These are phyloP conservation scores for Manis javanica DNA, from an alignment of 2,797 vertebrate species.

Conservation along the genomic window DNA sequence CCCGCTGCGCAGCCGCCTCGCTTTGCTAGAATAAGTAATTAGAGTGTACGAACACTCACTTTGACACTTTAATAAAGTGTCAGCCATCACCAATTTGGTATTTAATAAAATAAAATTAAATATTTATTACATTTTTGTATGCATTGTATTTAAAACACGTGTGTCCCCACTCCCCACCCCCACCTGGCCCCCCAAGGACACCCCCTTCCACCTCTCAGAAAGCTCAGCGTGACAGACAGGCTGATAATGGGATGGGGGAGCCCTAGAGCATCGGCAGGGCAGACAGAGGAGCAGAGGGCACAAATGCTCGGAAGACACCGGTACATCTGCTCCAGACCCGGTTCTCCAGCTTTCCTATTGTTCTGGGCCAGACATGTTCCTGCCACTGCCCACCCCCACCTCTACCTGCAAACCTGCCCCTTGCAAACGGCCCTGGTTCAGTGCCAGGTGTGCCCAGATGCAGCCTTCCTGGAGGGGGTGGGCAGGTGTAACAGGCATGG, in stretches of 20 bases:
- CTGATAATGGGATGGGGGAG: conserved; percentile 18
- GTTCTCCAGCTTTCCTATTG: background rate
- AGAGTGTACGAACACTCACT: conserved; percentile 89
- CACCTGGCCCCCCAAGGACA: background rate
- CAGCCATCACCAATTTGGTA: conserved; percentile 88
- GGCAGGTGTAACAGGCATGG: background rate
- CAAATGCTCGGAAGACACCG: too few species aligned
- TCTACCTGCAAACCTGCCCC: too few species aligned
- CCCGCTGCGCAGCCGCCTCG: conserved; percentile 85
- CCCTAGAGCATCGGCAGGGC: too few species aligned
- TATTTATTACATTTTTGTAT: conserved; percentile 86
- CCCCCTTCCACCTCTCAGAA: background rate
- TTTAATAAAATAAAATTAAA: conserved; percentile 90
- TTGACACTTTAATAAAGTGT: conserved; percentile 91
- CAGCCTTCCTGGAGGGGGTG: rapidly evolving
- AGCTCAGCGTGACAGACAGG: background rate
- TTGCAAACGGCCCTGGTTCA: too few species aligned
- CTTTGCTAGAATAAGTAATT: conserved; percentile 91
- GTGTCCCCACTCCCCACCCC: background rate
- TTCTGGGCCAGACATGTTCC: background rate
- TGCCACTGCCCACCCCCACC: too few species aligned
- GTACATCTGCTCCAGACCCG: too few species aligned
- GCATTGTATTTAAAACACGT: conserved; percentile 76
- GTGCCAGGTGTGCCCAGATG: background rate
- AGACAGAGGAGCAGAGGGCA: too few species aligned